Evolutionary conservation across 2,888 invertebrate species (phyloP).

Genomic region (Latrodectus elegans): DNA sequence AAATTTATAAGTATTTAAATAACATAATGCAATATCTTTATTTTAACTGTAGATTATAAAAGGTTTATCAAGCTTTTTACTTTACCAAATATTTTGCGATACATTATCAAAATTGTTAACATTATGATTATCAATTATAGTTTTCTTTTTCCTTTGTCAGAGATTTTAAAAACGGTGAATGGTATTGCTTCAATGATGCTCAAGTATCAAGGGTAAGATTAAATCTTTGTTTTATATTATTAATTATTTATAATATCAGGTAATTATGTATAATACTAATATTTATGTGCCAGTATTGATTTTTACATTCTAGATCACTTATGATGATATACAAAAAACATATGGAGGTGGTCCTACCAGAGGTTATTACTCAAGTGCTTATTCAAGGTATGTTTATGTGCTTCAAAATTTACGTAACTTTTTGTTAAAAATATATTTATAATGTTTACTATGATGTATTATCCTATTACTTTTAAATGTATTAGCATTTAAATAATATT

Average conservation of each 20-base stretch:
- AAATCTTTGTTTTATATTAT: background rate
- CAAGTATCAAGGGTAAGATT: conserved; percentile 82
- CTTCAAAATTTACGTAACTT: too few relatives aligned
- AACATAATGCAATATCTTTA: too few relatives aligned
- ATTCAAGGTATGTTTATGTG: conserved; percentile 77
- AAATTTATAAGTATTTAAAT: too few relatives aligned
- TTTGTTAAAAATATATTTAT: too few relatives aligned
- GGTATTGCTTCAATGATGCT: conserved; percentile 93
- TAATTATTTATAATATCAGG: background rate
- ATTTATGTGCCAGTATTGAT: background rate
- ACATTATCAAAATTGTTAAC: too few relatives aligned
- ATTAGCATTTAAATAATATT: too few relatives aligned
- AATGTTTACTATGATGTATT: too few relatives aligned
- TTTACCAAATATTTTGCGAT: too few relatives aligned
- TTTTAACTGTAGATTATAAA: too few relatives aligned
- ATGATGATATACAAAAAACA: conserved; percentile 87
- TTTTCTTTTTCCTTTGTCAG: conserved; percentile 73
- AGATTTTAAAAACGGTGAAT: conserved; percentile 79
- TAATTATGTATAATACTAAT: background rate
- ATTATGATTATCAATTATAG: too few relatives aligned
- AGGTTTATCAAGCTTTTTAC: too few relatives aligned
- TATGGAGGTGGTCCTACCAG: conserved; percentile 83
- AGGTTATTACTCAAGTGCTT: conserved; percentile 83
- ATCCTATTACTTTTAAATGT: too few relatives aligned
- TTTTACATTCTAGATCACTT: conserved; percentile 79